phyloP scores from a whole-genome alignment of 2,797 vertebrate species.

The Trachurus trachurus region DNA sequence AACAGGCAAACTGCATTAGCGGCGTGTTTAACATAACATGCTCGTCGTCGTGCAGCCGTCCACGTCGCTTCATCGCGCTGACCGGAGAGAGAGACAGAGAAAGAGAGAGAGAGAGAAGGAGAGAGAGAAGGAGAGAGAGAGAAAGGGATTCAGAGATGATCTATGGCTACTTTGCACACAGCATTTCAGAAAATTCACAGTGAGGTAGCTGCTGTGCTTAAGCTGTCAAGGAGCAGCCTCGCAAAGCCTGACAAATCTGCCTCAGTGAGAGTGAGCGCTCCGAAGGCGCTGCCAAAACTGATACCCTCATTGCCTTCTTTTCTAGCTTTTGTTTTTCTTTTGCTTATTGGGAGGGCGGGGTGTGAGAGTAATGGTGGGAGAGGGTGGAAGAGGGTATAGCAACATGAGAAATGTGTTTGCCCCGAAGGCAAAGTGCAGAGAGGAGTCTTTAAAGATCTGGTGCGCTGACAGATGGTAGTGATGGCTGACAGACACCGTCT shows the following conservation, averaged over 20 bases:
- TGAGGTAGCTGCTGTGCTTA: constrained; percentile 68
- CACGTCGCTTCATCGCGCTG: constrained; percentile 53
- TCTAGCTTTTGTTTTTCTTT: constrained; percentile 74
- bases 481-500: constrained; percentile 77
- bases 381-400: constrained; percentile 25
- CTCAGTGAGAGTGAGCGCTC: constrained; percentile 66
- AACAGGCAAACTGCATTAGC: constrained; percentile 67
- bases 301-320: constrained; percentile 74
- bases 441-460: constrained; percentile 78
- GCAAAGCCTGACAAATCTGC: constrained; percentile 80
- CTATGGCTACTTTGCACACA: constrained; percentile 58
- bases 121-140: too few species aligned
- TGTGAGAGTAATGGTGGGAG: constrained; percentile 9
- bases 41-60: constrained; percentile 57
- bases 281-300: constrained; percentile 72
- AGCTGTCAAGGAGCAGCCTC: constrained; percentile 75
- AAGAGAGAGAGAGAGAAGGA: too few species aligned
- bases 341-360: constrained; percentile 62
- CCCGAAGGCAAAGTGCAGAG: constrained; percentile 77
- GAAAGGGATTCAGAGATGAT: constrained; percentile 45
- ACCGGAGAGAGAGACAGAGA: constrained; percentile 22
- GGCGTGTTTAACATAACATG: constrained; percentile 60
- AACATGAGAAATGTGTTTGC: constrained; percentile 78
- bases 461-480: constrained; percentile 77
- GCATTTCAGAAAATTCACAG: constrained; percentile 53